These are phyloP conservation scores for Cerceris rybyensis DNA, from an alignment of 2,888 invertebrate genomes.

Conservation along the genomic window DNA sequence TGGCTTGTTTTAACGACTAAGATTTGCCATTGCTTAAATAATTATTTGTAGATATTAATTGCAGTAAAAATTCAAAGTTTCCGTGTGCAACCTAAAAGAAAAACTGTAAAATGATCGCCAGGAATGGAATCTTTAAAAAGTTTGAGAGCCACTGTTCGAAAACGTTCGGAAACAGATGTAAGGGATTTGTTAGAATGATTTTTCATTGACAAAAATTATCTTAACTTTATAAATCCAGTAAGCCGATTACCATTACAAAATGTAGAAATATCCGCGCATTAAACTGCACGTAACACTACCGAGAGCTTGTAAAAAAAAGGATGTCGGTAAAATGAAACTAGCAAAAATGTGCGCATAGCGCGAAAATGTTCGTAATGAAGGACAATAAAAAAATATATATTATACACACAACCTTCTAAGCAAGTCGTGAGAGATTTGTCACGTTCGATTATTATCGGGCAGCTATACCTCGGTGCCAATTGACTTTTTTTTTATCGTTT, in stretches of 20 bases:
- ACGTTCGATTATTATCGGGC: slow-evolving; percentile 1
- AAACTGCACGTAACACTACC: slow-evolving; percentile 3
- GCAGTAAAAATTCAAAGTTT: too few relatives aligned
- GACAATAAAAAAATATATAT: slow-evolving; percentile 63
- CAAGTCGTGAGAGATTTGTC: slow-evolving; percentile 24
- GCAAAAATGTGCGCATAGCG: slow-evolving; percentile 40
- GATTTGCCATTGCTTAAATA: too few relatives aligned
- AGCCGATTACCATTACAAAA: slow-evolving; percentile 50
- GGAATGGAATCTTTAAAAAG: too few relatives aligned
- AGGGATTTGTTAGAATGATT: slow-evolving; percentile 6
- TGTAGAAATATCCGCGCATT: slow-evolving; percentile 44
- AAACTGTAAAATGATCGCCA: too few relatives aligned
- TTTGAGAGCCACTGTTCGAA: slow-evolving; percentile 14
- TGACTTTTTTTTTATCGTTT: not conserved
- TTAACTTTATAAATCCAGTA: slow-evolving; percentile 25
- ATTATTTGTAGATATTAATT: too few relatives aligned
- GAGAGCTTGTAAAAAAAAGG: slow-evolving; percentile 30
- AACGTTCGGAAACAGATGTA: slow-evolving; percentile 14
- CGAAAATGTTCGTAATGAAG: slow-evolving; percentile 31
- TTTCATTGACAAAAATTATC: slow-evolving; percentile 13
- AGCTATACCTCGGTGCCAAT: not conserved
- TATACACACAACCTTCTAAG: slow-evolving; percentile 52
- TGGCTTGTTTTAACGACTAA: too few relatives aligned
- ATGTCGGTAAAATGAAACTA: slow-evolving; percentile 18
- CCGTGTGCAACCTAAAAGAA: too few relatives aligned